Evolutionary conservation across 2,797 vertebrate species (phyloP), one percentile per base, ranked within the genome.

Genomic region (Syngnathus acus): DNA sequence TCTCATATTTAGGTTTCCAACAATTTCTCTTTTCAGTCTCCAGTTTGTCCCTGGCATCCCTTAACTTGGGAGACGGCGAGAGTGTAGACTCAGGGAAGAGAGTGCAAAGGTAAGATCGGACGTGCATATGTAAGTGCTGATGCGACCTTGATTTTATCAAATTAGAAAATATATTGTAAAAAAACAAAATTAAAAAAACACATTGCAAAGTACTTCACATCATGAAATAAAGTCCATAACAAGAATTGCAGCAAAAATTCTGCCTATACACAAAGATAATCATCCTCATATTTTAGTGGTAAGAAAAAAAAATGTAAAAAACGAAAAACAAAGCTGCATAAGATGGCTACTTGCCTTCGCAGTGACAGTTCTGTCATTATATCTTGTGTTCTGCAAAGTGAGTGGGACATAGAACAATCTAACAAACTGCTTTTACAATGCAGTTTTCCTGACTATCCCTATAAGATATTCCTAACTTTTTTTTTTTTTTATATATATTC

Each of bases 1-100:
- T 91, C 82, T 81, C 73, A 82, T 87, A 80, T 89, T 80, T 86
- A 93, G 92, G 90, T 90, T 94, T 92, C 94, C 89, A 88, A 67
- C 89, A 93, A 87, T 85, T 76, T 96, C 88, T 95, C 83, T 93
- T 93, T 94, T 93, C 93, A 98, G 97, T 95, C 78, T 98, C 95
- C 85, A 97, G 95, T 85, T 91, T 99, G 79, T 97, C 96, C 78
- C 81, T 99, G 80, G 95, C 96, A 16, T 98, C 96, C 11, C 91
- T 99, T 82, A 95, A 89, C 88, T 92, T 94, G 67, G 94, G 93
- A 65, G 95, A 98, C 80, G 92, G 81, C n/a, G 93, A 96, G 79
- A 96, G 94, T 17, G 73, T 93, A 80, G 93, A 91, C 65, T 96
- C 95, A 13, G 95, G 95, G 77, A 98, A 94, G 91, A 94, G 94